Evolutionary conservation across 2,888 invertebrate genomes (phyloP).

Genomic region (Sepioteuthis lessoniana): DNA sequence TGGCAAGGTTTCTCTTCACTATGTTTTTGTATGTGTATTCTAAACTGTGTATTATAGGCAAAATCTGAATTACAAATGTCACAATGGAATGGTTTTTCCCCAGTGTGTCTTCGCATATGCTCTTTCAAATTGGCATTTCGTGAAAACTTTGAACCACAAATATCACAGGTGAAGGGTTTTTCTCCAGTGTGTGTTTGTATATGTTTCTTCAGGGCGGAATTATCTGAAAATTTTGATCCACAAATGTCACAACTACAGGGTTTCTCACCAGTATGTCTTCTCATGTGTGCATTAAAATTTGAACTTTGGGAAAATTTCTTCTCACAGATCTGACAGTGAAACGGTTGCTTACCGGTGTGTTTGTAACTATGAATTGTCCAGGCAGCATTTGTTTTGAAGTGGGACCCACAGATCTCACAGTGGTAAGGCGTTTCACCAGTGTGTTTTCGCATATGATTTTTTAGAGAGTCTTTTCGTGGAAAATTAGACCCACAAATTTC

Average conservation of each 20-base stretch:
- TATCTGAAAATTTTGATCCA: neutral
- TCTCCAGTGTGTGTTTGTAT: neutral
- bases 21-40: neutral
- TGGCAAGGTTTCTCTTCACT: constrained; percentile 11
- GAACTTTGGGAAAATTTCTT: neutral
- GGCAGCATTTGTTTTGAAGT: constrained; percentile 6
- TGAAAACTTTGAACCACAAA: neutral
- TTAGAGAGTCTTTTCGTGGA: neutral
- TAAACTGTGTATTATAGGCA: neutral
- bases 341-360: constrained; percentile 17
- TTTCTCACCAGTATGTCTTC: neutral
- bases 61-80: constrained; percentile 13
- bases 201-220: neutral
- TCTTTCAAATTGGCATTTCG: constrained; percentile 33
- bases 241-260: neutral
- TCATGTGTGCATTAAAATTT: neutral
- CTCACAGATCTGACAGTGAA: constrained; percentile 34
- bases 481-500: neutral
- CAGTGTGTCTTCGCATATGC: neutral
- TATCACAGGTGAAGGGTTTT: neutral
- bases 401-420: neutral
- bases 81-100: neutral
- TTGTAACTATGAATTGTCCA: neutral
- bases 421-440: neutral
- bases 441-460: neutral